Evolutionary conservation across 2,113 vertebrate genomes (phyloP).

Genomic region (Pelodiscus sinensis): DNA sequence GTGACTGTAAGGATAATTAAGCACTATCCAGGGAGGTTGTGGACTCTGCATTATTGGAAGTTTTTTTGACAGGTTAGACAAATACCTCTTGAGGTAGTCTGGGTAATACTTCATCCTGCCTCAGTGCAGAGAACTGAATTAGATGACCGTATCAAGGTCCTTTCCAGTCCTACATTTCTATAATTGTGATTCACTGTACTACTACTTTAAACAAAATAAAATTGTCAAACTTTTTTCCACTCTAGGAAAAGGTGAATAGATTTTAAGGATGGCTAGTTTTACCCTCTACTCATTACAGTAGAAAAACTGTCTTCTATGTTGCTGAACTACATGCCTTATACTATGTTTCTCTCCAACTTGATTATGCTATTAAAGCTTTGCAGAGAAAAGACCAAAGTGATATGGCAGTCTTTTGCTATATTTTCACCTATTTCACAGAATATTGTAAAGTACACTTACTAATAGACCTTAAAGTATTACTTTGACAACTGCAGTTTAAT

Average conservation of each 20-base stretch:
- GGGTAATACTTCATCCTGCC: neutral
- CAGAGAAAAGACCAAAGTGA: neutral
- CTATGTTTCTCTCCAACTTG: accelerated
- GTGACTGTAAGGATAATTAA: neutral
- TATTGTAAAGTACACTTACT: neutral
- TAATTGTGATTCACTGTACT: neutral
- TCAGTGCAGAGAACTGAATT: neutral
- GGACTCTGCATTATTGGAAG: neutral
- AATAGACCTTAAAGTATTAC: neutral
- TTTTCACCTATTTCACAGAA: neutral
- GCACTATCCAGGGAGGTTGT: neutral
- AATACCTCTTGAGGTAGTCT: neutral
- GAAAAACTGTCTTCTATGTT: neutral
- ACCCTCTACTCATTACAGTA: neutral
- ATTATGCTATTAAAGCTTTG: neutral
- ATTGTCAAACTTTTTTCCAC: neutral
- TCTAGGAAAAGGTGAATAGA: neutral
- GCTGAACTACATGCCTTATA: neutral
- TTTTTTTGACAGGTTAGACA: neutral
- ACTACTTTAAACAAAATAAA: neutral
- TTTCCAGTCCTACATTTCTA: neutral
- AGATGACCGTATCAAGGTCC: neutral
- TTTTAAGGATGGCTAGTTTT: neutral
- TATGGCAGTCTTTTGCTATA: accelerated
- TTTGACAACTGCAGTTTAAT: neutral